These are phyloP conservation scores for Acanthis flammea DNA, from an alignment of 2,797 vertebrate species.

Conservation along the genomic window DNA sequence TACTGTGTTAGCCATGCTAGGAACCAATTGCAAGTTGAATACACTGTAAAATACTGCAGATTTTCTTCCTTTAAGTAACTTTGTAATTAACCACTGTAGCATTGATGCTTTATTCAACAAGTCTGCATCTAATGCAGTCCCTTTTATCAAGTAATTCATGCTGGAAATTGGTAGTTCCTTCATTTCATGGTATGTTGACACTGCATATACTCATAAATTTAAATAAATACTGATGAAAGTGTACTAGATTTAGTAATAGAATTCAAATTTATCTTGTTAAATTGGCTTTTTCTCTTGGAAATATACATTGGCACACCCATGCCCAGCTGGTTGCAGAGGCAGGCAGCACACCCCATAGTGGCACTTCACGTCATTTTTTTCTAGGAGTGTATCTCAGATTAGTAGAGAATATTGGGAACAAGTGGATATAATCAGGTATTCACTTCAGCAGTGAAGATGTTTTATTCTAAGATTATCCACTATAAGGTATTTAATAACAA, in stretches of 20 bases:
- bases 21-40: slow-evolving; percentile 9
- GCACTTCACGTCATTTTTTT: not conserved
- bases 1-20: not conserved
- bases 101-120: slow-evolving; percentile 42
- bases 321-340: not conserved
- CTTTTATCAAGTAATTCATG: slow-evolving; percentile 35
- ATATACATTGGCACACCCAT: not conserved
- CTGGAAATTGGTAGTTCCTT: slow-evolving; percentile 39
- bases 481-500: not conserved
- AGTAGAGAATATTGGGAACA: not conserved
- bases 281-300: not conserved
- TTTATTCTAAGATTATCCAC: not conserved
- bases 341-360: not conserved
- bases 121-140: not conserved
- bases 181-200: slow-evolving; percentile 42
- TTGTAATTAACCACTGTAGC: slow-evolving; percentile 40
- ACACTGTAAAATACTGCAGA: not conserved
- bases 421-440: not conserved
- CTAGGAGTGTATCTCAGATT: not conserved
- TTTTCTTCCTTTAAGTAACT: slow-evolving; percentile 44
- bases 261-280: not conserved
- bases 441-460: not conserved
- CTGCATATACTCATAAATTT: slow-evolving; percentile 17
- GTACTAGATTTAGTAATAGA: not conserved
- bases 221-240: slow-evolving; percentile 10